A percentile compares a stretch with the other conserved stretches of the same genome.
These are phyloP conservation scores for Dorcus hopei DNA, from an alignment of 2,888 invertebrate species.

Conservation along the genomic window DNA sequence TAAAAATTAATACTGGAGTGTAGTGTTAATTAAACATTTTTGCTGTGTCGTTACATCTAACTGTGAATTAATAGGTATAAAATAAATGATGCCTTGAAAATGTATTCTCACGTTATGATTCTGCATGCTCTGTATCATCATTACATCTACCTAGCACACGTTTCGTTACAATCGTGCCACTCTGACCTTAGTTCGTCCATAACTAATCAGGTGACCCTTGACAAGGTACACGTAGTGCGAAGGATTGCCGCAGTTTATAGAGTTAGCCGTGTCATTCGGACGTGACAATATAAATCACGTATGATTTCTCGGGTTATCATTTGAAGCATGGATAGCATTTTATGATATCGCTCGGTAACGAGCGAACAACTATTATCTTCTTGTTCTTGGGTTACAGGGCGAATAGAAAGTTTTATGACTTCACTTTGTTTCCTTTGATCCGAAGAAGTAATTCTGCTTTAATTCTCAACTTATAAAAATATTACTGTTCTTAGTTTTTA, in stretches of 20 bases:
- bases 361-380: no score
- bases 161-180: conserved; percentile 39
- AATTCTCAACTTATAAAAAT: no score
- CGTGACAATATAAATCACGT: conserved; percentile 45
- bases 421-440: no score
- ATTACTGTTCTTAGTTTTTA: no score
- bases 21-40: no score
- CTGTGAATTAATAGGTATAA: no score
- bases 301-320: conserved; percentile 28
- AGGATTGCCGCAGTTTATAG: conserved; percentile 41
- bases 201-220: conserved; percentile 46
- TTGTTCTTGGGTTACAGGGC: no score
- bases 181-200: conserved; percentile 40
- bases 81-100: background rate
- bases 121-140: conserved; percentile 18
- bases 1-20: no score
- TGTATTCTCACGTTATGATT: conserved; percentile 14
- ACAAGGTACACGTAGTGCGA: conserved; percentile 44
- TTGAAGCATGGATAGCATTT: conserved; percentile 8
- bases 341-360: no score
- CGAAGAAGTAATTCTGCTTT: no score
- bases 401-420: no score
- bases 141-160: conserved; percentile 33
- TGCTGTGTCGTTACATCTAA: no score
- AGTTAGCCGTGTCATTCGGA: conserved; percentile 44